Base-by-base conservation (phyloP, 2,888 invertebrate genomes). In the Drosophila kambysellisi region DNA sequence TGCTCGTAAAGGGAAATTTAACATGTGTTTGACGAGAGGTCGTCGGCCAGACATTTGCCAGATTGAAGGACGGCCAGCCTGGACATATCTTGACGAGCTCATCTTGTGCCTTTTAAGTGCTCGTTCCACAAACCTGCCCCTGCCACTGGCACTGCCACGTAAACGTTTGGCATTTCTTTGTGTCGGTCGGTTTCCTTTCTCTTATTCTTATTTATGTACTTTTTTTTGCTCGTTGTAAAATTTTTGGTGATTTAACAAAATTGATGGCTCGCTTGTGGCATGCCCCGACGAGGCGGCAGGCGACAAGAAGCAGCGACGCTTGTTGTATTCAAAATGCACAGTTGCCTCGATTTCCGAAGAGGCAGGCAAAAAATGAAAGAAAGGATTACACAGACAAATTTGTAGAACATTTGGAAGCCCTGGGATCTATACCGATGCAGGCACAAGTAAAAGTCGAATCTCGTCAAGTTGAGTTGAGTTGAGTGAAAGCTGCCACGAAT, bases 191-290 rank as follows among this genome's bases (percentile, higher is more conserved):
- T 54, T 41, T 37, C 33, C 20, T 65, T 74, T 50, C 56, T 46
- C 69, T 63, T 35, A 50, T 60, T 73, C 63, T 65, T 77, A 61
- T 79, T 78, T 79, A 74, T 70, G 59, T 79, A 74, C 75, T 59
- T 68, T 79, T 79, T 79, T 79, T 76, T 62, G 71, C 41, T 63
- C 61, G 65, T 48, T 78, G 78, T 64, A 75, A 70, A 69, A 69
- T 85, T 80, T 76, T 80, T 56, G 83, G 87, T 88, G 86, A 86
- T 88, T 86, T 86, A 79, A 77, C 79, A 82, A 77, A 89, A 89
- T 89, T 89, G 88, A 86, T 86, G 89, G 80, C 80, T 76, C 73
- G 69, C 78, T 74, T 66, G 77, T 70, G 76, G 70, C 84, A 81
- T 79, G 82, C 80, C 70, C 74, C 69, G 73, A 50, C 64, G 58